Evolutionary conservation across 2,888 invertebrate genomes (phyloP).

Genomic region (Conistra vaccinii): DNA sequence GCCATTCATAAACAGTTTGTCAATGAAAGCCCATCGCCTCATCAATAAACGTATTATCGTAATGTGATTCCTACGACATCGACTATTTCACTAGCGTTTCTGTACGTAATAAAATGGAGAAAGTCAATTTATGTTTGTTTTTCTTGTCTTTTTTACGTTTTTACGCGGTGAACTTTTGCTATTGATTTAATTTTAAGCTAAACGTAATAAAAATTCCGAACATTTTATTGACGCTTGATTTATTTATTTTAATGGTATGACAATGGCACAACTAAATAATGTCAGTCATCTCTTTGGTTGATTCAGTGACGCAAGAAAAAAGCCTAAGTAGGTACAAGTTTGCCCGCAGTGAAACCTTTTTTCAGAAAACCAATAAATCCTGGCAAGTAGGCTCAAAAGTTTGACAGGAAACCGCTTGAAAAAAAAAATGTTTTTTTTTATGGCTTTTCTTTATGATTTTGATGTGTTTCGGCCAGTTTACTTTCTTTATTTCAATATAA

Average conservation of each 20-base stretch:
- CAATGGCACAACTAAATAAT: too few species aligned
- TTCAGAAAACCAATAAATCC: not conserved
- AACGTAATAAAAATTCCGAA: too few species aligned
- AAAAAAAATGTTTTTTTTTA: not conserved
- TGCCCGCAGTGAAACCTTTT: conserved; percentile 6
- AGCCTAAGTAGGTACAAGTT: not conserved
- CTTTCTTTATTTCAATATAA: not conserved
- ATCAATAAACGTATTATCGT: conserved; percentile 62
- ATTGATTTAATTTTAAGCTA: not conserved
- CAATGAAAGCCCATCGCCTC: conserved; percentile 62
- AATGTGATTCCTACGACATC: conserved; percentile 50
- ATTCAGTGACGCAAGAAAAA: not conserved
- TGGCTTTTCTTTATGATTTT: not conserved
- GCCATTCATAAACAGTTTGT: conserved; percentile 70
- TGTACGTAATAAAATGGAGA: conserved; percentile 46
- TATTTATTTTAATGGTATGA: too few species aligned
- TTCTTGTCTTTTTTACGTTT: conserved; percentile 27
- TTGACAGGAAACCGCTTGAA: not conserved
- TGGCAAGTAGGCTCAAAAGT: not conserved
- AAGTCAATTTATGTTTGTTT: conserved; percentile 44
- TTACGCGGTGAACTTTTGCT: not conserved
- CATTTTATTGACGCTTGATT: too few species aligned
- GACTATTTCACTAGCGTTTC: conserved; percentile 52
- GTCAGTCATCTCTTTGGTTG: too few species aligned
- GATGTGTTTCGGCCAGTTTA: not conserved